phyloP scores from a whole-genome alignment of 2,797 vertebrate species.

The Cryptoprocta ferox region DNA sequence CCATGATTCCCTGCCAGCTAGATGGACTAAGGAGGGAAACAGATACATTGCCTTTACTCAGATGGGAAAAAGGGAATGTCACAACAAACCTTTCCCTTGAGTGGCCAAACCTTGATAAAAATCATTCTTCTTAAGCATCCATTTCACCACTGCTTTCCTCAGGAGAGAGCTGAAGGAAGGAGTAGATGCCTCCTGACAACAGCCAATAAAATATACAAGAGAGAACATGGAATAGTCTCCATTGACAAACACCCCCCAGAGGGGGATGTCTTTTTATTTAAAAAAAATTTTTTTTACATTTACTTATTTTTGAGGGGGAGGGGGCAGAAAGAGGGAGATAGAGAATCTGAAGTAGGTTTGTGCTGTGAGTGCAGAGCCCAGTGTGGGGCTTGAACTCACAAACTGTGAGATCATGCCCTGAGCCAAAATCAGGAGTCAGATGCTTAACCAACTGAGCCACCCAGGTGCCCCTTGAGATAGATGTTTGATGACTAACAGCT shows the following conservation, averaged over 20 bases:
- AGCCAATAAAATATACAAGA: not conserved
- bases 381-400: no score
- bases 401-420: no score
- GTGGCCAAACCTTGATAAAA: not conserved
- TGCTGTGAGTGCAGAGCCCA: no score
- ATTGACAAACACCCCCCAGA: not conserved
- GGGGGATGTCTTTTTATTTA: no score
- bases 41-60: not conserved
- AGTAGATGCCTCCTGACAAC: not conserved
- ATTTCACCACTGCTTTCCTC: not conserved
- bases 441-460: no score
- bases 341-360: no score
- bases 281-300: no score
- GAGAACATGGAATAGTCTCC: not conserved
- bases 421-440: no score
- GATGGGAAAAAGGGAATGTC: not conserved
- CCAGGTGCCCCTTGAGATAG: no score
- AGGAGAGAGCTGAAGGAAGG: not conserved
- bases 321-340: no score
- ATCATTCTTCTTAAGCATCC: not conserved
- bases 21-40: not conserved
- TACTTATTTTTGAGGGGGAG: no score
- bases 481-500: not conserved
- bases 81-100: not conserved
- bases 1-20: conserved; percentile 60